These are phyloP conservation scores for Odobenus rosmarus DNA, from an alignment of 2,113 vertebrate species.

Conservation along the genomic window DNA sequence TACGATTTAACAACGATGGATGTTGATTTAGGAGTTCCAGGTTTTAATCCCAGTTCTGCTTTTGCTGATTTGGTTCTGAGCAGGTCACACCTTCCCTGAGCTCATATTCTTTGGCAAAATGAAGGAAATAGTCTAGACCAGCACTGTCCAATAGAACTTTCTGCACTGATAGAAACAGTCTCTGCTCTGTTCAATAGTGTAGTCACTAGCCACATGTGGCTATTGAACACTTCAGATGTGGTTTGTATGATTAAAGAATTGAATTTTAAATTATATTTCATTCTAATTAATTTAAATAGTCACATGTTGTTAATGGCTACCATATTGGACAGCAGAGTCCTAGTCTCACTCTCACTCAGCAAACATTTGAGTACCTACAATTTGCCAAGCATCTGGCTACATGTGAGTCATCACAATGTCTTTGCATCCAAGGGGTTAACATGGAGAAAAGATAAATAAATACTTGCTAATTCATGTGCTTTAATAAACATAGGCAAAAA, in stretches of 20 bases:
- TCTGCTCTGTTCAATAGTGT: background rate
- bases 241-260: background rate
- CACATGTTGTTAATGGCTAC: background rate
- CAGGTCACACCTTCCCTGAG: conserved; percentile 6
- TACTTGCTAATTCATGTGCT: background rate
- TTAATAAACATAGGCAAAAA: background rate
- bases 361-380: background rate
- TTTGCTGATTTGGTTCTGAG: conserved; percentile 44
- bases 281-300: background rate
- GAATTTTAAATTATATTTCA: conserved; percentile 38
- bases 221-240: background rate
- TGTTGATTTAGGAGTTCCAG: background rate
- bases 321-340: background rate
- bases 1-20: background rate
- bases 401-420: background rate
- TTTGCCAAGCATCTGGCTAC: background rate
- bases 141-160: background rate
- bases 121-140: background rate
- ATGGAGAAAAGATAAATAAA: conserved; percentile 6
- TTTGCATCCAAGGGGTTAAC: conserved; percentile 47
- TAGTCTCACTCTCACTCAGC: background rate
- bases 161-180: background rate
- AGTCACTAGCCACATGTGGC: background rate
- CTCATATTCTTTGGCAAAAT: conserved; percentile 37
- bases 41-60: conserved; percentile 31